phyloP scores from a whole-genome alignment of 2,797 vertebrate genomes.

The Pempheris klunzingeri region DNA sequence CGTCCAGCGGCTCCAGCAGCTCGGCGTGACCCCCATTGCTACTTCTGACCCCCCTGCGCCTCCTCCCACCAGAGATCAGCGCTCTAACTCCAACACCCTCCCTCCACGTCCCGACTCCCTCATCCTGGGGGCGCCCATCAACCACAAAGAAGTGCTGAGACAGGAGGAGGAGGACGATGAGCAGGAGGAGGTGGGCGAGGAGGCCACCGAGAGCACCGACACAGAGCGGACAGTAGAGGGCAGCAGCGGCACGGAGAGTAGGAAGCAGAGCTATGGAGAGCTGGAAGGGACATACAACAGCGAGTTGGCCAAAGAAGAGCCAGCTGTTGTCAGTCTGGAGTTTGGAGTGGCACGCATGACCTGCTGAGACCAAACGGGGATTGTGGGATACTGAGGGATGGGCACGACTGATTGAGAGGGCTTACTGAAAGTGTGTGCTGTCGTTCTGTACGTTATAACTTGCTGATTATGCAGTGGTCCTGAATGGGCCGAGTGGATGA shows the following conservation, averaged over 20 bases:
- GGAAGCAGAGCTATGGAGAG: slow-evolving; percentile 92
- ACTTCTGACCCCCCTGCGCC: slow-evolving; percentile 67
- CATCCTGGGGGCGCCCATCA: slow-evolving; percentile 87
- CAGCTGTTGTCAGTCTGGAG: slow-evolving; percentile 94
- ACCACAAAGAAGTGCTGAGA: slow-evolving; percentile 89
- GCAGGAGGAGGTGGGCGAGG: slow-evolving; percentile 83
- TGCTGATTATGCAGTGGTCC: slow-evolving; percentile 59
- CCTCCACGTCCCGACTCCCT: slow-evolving; percentile 82
- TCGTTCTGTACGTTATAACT: slow-evolving; percentile 55
- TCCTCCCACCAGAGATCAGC: slow-evolving; percentile 82
- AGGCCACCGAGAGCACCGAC: slow-evolving; percentile 80
- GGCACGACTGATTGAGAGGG: slow-evolving; percentile 31
- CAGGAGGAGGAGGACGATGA: slow-evolving; percentile 84
- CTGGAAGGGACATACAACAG: slow-evolving; percentile 76
- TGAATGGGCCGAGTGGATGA: slow-evolving; percentile 56
- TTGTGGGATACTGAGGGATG: slow-evolving; percentile 54
- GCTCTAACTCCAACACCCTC: slow-evolving; percentile 62
- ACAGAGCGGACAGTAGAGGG: slow-evolving; percentile 94
- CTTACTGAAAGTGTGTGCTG: slow-evolving; percentile 38
- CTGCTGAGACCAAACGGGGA: slow-evolving; percentile 84
- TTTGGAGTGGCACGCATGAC: slow-evolving; percentile 97
- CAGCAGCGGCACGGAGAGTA: slow-evolving; percentile 92
- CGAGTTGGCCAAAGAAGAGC: slow-evolving; percentile 89
- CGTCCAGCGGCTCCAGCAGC: slow-evolving; percentile 89
- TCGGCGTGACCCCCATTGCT: slow-evolving; percentile 78